phyloP scores from a whole-genome alignment of 2,113 vertebrate species.

The Brachyhypopomus gauderio region DNA sequence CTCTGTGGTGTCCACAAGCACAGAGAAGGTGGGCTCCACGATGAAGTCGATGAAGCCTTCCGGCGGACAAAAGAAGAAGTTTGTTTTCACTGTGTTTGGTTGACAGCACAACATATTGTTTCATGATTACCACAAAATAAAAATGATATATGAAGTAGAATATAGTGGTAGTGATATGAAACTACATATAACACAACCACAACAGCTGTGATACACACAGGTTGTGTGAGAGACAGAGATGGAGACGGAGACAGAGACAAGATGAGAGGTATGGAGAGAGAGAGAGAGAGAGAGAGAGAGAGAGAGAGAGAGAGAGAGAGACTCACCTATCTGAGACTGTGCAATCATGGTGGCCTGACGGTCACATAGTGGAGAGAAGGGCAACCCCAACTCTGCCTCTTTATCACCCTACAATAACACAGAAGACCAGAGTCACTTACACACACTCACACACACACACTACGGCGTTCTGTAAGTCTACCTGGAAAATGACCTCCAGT shows the following conservation, averaged over 20 bases:
- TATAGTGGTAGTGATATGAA: conserved; percentile 45
- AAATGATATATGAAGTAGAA: not conserved
- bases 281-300: not conserved
- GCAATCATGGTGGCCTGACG: conserved; percentile 95
- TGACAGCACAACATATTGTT: not conserved
- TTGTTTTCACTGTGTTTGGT: no score
- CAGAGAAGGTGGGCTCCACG: conserved; percentile 94
- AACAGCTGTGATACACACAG: not conserved
- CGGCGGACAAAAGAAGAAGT: conserved; percentile 35
- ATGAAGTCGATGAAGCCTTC: conserved; percentile 97
- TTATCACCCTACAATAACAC: conserved; percentile 88
- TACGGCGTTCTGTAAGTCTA: not conserved
- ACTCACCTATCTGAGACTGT: conserved; percentile 94
- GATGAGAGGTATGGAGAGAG: not conserved
- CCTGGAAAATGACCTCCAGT: not conserved
- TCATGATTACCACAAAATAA: not conserved
- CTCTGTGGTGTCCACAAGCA: conserved; percentile 93
- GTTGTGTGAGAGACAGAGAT: no score
- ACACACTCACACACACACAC: not conserved
- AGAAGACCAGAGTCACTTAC: not conserved
- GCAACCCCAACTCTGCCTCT: conserved; percentile 89
- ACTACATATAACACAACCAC: not conserved
- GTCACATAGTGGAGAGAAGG: conserved; percentile 95
- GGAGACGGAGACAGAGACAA: not conserved
- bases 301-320: not conserved